Conservation (phyloP, 2,888 invertebrate genomes). For the Lapara coniferarum region DNA sequence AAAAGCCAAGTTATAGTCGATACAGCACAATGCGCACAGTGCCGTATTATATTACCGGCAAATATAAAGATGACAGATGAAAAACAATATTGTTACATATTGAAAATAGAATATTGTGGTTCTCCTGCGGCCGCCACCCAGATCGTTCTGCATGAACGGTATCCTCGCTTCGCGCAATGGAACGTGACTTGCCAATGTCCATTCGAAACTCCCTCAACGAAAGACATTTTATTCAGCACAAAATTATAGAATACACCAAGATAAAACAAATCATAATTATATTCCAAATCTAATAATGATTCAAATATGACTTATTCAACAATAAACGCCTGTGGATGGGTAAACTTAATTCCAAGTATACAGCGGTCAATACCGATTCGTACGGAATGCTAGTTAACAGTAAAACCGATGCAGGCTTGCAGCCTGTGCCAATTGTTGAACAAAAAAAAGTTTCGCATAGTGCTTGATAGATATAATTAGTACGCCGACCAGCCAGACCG, state of each 20-base stretch:
- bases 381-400: slow-evolving; percentile 1
- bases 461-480: slow-evolving; percentile 18
- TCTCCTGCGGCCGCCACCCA: slow-evolving; percentile 39
- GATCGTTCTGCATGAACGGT: slow-evolving; percentile 67
- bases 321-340: neutral
- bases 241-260: neutral
- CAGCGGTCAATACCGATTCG: neutral
- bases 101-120: slow-evolving; percentile 29
- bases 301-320: neutral
- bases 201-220: slow-evolving; percentile 58
- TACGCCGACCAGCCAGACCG: slow-evolving; percentile 37
- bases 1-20: neutral
- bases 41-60: neutral
- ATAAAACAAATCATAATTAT: neutral
- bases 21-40: neutral
- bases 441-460: slow-evolving; percentile 31
- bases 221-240: slow-evolving; percentile 46
- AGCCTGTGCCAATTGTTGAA: slow-evolving; percentile 29
- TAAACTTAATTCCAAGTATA: slow-evolving; percentile 5
- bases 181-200: slow-evolving; percentile 71
- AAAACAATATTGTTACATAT: slow-evolving; percentile 33
- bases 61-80: slow-evolving; percentile 9
- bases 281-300: no score
- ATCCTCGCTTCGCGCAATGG: slow-evolving; percentile 69
- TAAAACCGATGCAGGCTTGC: neutral